Percentiles rank a stretch among this genome's conserved stretches.
Conservation (phyloP, 2,888 invertebrate genomes). For the Netelia virgata region DNA sequence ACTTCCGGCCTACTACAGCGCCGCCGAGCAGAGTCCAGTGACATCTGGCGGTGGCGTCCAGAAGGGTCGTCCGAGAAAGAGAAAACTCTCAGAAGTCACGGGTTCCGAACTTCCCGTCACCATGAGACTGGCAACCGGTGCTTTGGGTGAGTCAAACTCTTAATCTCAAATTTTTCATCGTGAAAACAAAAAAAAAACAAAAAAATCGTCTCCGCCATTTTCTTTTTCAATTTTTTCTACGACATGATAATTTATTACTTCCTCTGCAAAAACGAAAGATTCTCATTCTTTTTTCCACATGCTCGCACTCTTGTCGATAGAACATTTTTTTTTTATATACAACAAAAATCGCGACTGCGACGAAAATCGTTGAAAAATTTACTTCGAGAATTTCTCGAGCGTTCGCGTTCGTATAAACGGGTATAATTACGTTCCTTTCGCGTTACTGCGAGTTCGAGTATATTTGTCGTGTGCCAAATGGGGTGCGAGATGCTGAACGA, state of each 20-base stretch:
- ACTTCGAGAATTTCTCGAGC: too few species aligned
- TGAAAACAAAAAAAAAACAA: too few species aligned
- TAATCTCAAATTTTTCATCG: too few species aligned
- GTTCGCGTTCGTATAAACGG: too few species aligned
- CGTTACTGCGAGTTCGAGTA: not conserved
- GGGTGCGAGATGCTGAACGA: not conserved
- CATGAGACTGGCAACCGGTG: constrained; percentile 90
- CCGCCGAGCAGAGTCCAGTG: constrained; percentile 85
- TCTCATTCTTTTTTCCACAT: not conserved
- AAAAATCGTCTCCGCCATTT: too few species aligned
- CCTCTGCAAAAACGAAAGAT: not conserved
- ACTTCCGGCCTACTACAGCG: constrained; percentile 87
- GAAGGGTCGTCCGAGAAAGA: constrained; percentile 93
- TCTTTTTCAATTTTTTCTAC: too few species aligned
- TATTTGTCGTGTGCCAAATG: constrained; percentile 17
- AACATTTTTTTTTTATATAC: not conserved
- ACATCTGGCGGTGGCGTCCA: constrained; percentile 86
- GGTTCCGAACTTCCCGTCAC: constrained; percentile 88
- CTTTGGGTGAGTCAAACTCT: constrained; percentile 87
- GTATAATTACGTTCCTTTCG: too few species aligned
- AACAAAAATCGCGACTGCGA: not conserved
- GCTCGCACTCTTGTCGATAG: not conserved
- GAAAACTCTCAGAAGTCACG: constrained; percentile 88
- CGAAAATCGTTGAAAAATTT: too few species aligned
- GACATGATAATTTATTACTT: not conserved